Conservation (phyloP, 2,888 invertebrate genomes). For the Acanthopleura granulata region DNA sequence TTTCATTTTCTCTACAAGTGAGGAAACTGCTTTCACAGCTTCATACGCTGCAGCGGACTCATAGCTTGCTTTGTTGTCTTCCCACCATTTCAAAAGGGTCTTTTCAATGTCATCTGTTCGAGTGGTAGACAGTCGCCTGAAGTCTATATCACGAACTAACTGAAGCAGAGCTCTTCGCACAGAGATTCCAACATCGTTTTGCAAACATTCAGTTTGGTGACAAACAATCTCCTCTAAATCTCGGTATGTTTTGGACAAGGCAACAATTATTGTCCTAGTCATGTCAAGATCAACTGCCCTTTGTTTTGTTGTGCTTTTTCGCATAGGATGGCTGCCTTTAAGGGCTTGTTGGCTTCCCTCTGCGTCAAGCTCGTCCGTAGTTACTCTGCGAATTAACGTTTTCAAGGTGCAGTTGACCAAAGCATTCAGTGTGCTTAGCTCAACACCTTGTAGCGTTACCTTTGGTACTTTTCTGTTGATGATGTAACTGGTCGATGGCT, state of each 20-base stretch:
- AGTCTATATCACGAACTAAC: constrained; percentile 1
- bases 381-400: no score
- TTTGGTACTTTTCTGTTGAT: no score
- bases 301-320: no score
- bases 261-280: background rate
- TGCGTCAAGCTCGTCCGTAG: no score
- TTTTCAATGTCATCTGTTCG: background rate
- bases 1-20: background rate
- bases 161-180: background rate
- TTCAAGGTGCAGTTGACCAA: no score
- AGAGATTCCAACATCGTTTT: background rate
- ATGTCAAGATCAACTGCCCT: no score
- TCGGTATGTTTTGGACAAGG: background rate
- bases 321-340: no score
- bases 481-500: no score
- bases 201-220: background rate
- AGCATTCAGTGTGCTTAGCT: no score
- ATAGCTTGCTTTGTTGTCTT: background rate
- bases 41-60: background rate
- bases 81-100: background rate
- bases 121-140: background rate
- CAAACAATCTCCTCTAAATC: background rate
- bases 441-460: no score
- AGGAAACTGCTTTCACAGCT: background rate
- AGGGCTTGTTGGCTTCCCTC: no score